Base-by-base conservation (phyloP, 2,113 vertebrate species). In the Entelurus aequoreus region DNA sequence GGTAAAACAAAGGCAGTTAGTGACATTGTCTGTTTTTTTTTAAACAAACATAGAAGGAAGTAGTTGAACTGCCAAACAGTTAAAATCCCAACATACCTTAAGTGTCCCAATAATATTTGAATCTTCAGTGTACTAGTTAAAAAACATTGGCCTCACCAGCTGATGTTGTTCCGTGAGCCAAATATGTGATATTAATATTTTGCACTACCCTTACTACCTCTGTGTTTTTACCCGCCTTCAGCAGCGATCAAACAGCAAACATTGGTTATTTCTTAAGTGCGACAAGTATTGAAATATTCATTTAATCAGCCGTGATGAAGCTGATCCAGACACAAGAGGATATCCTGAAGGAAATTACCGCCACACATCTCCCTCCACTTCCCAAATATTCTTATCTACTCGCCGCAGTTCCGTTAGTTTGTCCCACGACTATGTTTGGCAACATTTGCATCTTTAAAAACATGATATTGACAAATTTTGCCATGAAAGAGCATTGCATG, bases 371-470 rank as follows among this genome's bases (percentile, higher is more conserved):
- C 58, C 13, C 50, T 72, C 72, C 49, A 80, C 71, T 72, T 70
- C 69, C 72, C 81, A 71, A 81, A 81, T 71, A 63, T 74, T 79
- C 76, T 87, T 80, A 84, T 78, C 75, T 77, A 38, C 64, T 76
- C 69, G 71, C 57, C 72, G 67, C 72, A 80, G 77, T 85, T 87
- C 60, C 77, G 78, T 84, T 84, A 48, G 60, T 74, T 81, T 81
- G 28, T 77, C 36, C 48, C 81, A 75, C 68, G 50, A 42, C 79
- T 73, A 62, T 87, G 71, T 79, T 80, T 71, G 68, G 75, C 75
- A 73, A 67, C 69, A 85, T 86, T 83, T 88, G 83, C 79, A 82
- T 86, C 74, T 68, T 69, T 72, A 73, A 77, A 75, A 74, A 28
- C 74, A 72, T 67, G 61, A 66, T 79, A 82, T 77, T 67, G 68